Evolutionary conservation across 2,113 vertebrate genomes (phyloP).

Genomic region (Oxygymnocypris stewartii): DNA sequence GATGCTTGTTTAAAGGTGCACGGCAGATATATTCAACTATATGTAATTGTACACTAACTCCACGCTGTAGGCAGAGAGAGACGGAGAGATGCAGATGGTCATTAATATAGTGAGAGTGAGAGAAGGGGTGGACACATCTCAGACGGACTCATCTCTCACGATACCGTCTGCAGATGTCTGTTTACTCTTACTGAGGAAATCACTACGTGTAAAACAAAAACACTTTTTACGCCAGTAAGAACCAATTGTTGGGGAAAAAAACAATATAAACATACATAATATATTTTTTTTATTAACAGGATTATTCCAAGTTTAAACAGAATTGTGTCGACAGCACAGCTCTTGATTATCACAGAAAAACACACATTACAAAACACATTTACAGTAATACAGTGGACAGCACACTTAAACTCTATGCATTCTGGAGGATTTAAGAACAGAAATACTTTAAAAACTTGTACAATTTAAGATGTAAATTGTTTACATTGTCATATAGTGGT

Average conservation of each 20-base stretch:
- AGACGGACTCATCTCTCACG: constrained; percentile 9
- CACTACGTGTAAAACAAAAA: not conserved
- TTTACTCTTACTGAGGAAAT: not conserved
- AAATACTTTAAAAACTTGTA: too few relatives aligned
- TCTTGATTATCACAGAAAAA: not conserved
- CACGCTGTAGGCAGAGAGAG: constrained; percentile 91
- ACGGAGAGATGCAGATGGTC: constrained; percentile 87
- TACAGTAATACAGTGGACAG: not conserved
- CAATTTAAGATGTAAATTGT: too few relatives aligned
- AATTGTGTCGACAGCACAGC: not conserved
- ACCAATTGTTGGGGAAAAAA: not conserved
- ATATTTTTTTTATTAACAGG: not conserved
- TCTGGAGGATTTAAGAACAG: too few relatives aligned
- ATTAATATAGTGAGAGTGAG: constrained; percentile 75
- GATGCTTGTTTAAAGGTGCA: constrained; percentile 99
- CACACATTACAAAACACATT: not conserved
- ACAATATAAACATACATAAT: not conserved
- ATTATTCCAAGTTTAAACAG: not conserved
- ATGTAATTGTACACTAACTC: constrained; percentile 99
- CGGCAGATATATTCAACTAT: constrained; percentile 99
- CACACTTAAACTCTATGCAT: too few relatives aligned
- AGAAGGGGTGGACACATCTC: constrained; percentile 18
- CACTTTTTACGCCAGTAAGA: not conserved
- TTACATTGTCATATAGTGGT: not conserved
- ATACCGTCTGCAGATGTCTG: constrained; percentile 1